Evolutionary conservation across 2,888 invertebrate genomes (phyloP).

Genomic region (Caradrina clavipalpis): DNA sequence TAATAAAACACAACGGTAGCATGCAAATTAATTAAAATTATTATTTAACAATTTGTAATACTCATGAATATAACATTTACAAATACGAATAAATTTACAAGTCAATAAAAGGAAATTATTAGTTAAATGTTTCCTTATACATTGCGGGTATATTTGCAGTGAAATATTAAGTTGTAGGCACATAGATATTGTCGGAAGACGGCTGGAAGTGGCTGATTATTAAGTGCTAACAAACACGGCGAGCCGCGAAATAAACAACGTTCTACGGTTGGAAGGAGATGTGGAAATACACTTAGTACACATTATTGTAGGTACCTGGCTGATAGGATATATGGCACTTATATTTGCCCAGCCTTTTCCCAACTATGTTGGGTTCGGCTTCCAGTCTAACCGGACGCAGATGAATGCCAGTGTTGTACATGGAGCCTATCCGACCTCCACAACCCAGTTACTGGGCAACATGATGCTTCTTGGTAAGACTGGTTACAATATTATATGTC

Average conservation of each 20-base stretch:
- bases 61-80: slow-evolving; percentile 44
- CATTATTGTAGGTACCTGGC: background rate
- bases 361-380: no score
- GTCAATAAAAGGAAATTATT: slow-evolving; percentile 50
- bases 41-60: slow-evolving; percentile 38
- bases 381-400: no score
- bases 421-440: no score
- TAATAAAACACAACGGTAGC: slow-evolving; percentile 31
- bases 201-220: slow-evolving; percentile 25
- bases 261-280: slow-evolving; percentile 18
- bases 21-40: slow-evolving; percentile 42
- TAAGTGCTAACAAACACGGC: slow-evolving; percentile 39
- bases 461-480: no score
- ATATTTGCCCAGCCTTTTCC: no score
- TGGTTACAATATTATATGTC: no score
- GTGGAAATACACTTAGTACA: background rate
- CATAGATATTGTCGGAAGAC: slow-evolving; percentile 17
- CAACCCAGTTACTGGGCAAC: no score
- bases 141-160: slow-evolving; percentile 30
- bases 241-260: slow-evolving; percentile 5
- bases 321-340: background rate
- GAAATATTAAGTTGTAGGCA: slow-evolving; percentile 19
- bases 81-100: slow-evolving; percentile 41
- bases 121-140: slow-evolving; percentile 42
- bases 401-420: no score